A percentile compares a stretch with the other conserved stretches of the same genome.
phyloP scores from a whole-genome alignment of 1,140 invertebrate genomes.

The Leptopilina clavipes region DNA sequence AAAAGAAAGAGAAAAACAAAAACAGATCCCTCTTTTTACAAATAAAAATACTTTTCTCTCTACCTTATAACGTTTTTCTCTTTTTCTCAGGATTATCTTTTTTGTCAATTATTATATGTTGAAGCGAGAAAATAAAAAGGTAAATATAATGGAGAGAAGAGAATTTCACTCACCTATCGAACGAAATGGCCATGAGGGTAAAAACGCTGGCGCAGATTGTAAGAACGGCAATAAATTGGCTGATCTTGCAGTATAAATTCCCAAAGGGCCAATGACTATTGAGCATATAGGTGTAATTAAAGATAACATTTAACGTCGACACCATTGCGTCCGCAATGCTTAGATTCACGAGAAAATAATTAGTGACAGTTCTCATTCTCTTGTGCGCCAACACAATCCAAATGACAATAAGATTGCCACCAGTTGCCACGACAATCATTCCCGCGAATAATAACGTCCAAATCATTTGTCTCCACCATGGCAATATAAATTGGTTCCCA shows the following conservation, averaged over 20 bases:
- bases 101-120: too few relatives aligned
- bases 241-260: conserved; percentile 93
- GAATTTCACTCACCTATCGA: conserved; percentile 87
- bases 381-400: conserved; percentile 95
- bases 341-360: conserved; percentile 96
- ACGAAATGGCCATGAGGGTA: conserved; percentile 96
- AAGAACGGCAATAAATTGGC: conserved; percentile 92
- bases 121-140: too few relatives aligned
- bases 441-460: conserved; percentile 89
- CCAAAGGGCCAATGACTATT: conserved; percentile 96
- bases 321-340: conserved; percentile 94
- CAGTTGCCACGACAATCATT: conserved; percentile 94
- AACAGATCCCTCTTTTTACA: too few relatives aligned
- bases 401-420: conserved; percentile 95
- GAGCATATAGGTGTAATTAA: conserved; percentile 96
- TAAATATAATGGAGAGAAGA: too few relatives aligned
- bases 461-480: conserved; percentile 89
- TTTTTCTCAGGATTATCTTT: too few relatives aligned
- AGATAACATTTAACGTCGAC: conserved; percentile 93
- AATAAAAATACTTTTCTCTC: too few relatives aligned
- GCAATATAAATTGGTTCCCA: conserved; percentile 81
- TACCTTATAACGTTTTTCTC: too few relatives aligned
- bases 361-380: conserved; percentile 95
- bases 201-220: conserved; percentile 95
- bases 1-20: too few relatives aligned